Percentiles rank a stretch among this genome's conserved stretches.
Conservation (phyloP, 1,140 invertebrate species). For the Drosophila kikkawai region DNA sequence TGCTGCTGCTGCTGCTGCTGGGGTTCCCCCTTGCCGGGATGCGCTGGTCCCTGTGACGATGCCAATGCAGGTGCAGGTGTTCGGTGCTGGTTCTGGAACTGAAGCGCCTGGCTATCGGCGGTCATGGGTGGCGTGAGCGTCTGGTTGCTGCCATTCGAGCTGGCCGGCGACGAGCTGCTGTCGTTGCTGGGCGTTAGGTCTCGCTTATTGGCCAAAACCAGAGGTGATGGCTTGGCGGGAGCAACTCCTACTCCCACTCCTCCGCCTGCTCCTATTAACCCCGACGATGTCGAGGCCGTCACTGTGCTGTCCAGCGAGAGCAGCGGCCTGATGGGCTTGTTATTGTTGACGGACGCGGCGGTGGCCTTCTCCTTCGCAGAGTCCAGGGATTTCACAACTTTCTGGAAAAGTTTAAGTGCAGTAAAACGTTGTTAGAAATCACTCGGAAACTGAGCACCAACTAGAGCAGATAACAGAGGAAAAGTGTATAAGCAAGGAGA, state of each 20-base stretch:
- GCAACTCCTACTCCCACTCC: neutral
- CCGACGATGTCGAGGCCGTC: slow-evolving; percentile 27
- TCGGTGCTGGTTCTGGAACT: slow-evolving; percentile 38
- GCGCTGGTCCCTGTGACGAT: slow-evolving; percentile 7
- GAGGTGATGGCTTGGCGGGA: slow-evolving; percentile 43
- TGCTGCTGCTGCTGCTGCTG: slow-evolving; percentile 59
- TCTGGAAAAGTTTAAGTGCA: slow-evolving; percentile 63
- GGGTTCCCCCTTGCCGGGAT: slow-evolving; percentile 32
- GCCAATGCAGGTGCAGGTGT: slow-evolving; percentile 9
- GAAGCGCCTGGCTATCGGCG: slow-evolving; percentile 70
- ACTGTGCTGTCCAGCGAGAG: slow-evolving; percentile 75
- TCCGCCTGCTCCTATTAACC: slow-evolving; percentile 8
- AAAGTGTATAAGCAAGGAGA: slow-evolving; percentile 2
- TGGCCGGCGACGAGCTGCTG: slow-evolving; percentile 69
- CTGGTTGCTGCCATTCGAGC: slow-evolving; percentile 84
- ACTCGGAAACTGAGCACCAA: slow-evolving; percentile 7
- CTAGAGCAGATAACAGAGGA: slow-evolving; percentile 11
- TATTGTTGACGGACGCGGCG: slow-evolving; percentile 74
- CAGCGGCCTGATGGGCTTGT: slow-evolving; percentile 80
- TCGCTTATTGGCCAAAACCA: slow-evolving; percentile 56
- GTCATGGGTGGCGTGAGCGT: slow-evolving; percentile 83
- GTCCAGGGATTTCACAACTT: slow-evolving; percentile 82
- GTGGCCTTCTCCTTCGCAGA: slow-evolving; percentile 75
- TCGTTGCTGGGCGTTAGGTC: slow-evolving; percentile 69
- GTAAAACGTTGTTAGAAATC: slow-evolving; percentile 4